Base-by-base conservation (phyloP, 2,113 vertebrate genomes). In the Platichthys stellatus region DNA sequence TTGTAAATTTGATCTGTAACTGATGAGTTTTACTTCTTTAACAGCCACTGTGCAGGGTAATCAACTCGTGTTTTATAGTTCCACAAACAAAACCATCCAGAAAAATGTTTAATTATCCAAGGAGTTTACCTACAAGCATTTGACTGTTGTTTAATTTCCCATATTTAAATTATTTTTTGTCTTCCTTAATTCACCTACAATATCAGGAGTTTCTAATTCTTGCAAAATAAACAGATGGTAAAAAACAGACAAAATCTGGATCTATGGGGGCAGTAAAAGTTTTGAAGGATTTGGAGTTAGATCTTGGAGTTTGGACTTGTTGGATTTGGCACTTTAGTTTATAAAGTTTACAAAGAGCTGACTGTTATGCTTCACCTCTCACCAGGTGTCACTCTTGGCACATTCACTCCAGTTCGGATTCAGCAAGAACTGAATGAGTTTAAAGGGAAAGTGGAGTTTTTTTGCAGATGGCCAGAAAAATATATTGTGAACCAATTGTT, bases 311-410 rank as follows among this genome's bases (percentile, higher is more conserved):
- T 15, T 15, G 47, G 47, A 51, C 47, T 51, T 51, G 47, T 51
- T 15, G 6, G 47, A 51, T 18, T 51, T 51, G 47, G 47, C 47
- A 51, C 17, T 51, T 51, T 51, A 18, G 47, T 18, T 17, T 18
- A 51, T 67, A 20, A 62, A 83, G 15, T 21, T 80, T 24, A 26
- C 47, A 76, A 58, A 8, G 18, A 11, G n/a, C 40, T 43, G 14
- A 24, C 40, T 82, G 69, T 81, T 66, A 49, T 35, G 2, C 56
- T 3, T 62, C 59, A 23, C 8, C 14, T 20, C 31, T 74, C 89
- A 74, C 88, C 82, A 83, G 89, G 66, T 89, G 91, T 88, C 92
- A 76, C 84, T 83, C 63, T 23, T 83, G 76, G 13, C 67, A 73
- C 68, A 72, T 71, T 12, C 66, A n/a, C 17, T 53, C 40, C 38